Conservation (phyloP, 2,888 invertebrate genomes). For the Synergus japonicus region DNA sequence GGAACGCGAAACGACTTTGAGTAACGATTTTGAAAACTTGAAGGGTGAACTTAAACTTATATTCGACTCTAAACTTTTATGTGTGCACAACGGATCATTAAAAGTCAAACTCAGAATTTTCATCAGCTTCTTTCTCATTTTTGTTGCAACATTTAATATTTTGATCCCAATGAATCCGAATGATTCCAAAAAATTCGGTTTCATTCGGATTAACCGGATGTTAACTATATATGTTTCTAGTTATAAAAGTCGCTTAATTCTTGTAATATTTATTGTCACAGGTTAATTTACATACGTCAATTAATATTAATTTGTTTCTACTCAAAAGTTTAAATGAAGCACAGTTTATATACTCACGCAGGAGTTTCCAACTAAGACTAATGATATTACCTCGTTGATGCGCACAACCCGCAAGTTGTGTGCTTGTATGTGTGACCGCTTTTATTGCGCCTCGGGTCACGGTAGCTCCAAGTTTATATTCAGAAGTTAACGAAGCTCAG, state of each 20-base stretch:
- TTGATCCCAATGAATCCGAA: too few species aligned
- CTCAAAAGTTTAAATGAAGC: slow-evolving; percentile 13
- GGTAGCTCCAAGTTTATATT: slow-evolving; percentile 7
- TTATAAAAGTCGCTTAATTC: not conserved
- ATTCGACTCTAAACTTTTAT: slow-evolving; percentile 24
- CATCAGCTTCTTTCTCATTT: not conserved
- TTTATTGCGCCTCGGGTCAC: slow-evolving; percentile 32
- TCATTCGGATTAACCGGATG: too few species aligned
- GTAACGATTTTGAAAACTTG: slow-evolving; percentile 27
- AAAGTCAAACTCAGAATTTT: not conserved
- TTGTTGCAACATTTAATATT: too few species aligned
- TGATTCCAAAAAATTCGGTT: too few species aligned
- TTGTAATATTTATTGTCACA: not conserved
- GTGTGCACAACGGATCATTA: slow-evolving; percentile 9
- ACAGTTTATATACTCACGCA: slow-evolving; percentile 8
- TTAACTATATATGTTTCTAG: too few species aligned
- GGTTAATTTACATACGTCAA: not conserved
- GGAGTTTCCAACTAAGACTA: slow-evolving; percentile 25
- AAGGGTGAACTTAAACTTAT: not conserved
- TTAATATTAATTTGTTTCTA: slow-evolving; percentile 5
- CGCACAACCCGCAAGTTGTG: slow-evolving; percentile 21
- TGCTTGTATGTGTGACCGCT: slow-evolving; percentile 11
- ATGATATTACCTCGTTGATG: slow-evolving; percentile 27
- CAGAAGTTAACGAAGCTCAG: slow-evolving; percentile 21
- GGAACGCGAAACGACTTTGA: slow-evolving; percentile 8